These are phyloP conservation scores for Brachionus rubens DNA, from an alignment of 1,140 invertebrate genomes.

Conservation along the genomic window DNA sequence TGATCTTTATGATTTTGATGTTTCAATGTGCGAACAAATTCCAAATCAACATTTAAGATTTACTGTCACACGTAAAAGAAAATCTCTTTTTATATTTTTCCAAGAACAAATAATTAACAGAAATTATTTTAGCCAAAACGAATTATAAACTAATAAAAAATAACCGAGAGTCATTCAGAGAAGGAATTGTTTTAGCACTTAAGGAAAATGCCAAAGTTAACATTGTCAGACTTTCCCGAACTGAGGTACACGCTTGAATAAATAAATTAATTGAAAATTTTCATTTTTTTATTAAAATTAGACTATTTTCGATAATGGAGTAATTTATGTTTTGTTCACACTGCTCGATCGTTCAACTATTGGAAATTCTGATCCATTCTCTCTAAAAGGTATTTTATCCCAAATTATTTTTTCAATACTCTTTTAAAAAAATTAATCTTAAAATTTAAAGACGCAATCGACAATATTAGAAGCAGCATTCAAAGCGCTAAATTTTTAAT, in stretches of 20 bases:
- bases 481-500: not conserved
- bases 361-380: not conserved
- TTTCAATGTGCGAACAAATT: not conserved
- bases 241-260: too few species aligned
- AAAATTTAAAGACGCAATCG: constrained; percentile 19
- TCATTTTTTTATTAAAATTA: not conserved
- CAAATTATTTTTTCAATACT: not conserved
- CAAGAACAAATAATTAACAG: too few species aligned
- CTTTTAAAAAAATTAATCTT: too few species aligned
- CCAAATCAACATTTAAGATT: constrained; percentile 41
- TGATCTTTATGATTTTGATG: constrained; percentile 42
- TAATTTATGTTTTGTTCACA: constrained; percentile 14
- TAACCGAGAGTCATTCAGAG: not conserved
- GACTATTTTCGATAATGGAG: constrained; percentile 34
- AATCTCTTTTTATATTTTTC: too few species aligned
- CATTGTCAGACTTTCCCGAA: not conserved
- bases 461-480: not conserved
- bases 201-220: not conserved
- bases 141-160: constrained; percentile 38
- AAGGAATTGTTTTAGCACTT: not conserved
- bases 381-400: not conserved
- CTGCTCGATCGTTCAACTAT: constrained; percentile 21
- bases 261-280: not conserved
- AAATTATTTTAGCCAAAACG: too few species aligned
- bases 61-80: not conserved